Evolutionary conservation across 2,888 invertebrate genomes (phyloP).

Genomic region (Xestobium rufovillosum): DNA sequence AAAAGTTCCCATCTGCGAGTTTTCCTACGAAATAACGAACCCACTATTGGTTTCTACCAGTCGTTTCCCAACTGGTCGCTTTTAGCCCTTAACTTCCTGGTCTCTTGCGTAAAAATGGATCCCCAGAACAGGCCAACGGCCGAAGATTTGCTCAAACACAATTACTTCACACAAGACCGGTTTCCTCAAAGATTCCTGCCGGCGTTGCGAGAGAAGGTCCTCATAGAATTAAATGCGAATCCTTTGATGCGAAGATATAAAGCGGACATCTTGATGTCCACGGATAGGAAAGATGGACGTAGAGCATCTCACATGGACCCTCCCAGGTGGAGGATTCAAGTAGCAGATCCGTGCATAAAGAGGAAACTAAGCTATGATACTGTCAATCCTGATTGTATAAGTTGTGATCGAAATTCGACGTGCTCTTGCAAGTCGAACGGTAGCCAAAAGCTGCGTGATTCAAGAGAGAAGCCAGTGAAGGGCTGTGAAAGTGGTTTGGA

Average conservation of each 20-base stretch:
- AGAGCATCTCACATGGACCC: slow-evolving; percentile 26
- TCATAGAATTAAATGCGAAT: slow-evolving; percentile 53
- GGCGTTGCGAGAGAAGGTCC: slow-evolving; percentile 55
- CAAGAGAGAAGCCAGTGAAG: neutral
- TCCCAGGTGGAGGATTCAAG: slow-evolving; percentile 37
- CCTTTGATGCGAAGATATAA: slow-evolving; percentile 44
- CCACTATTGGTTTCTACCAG: slow-evolving; percentile 32
- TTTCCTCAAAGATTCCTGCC: slow-evolving; percentile 61
- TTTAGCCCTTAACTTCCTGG: slow-evolving; percentile 43
- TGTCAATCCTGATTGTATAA: slow-evolving; percentile 10
- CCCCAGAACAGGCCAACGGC: slow-evolving; percentile 57
- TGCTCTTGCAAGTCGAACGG: no score
- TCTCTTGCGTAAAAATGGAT: slow-evolving; percentile 52
- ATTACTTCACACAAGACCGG: slow-evolving; percentile 27
- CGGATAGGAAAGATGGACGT: slow-evolving; percentile 31
- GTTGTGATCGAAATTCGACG: slow-evolving; percentile 6
- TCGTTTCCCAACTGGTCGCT: slow-evolving; percentile 43
- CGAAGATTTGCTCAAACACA: slow-evolving; percentile 56
- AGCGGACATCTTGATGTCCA: slow-evolving; percentile 38
- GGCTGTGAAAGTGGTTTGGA: neutral
- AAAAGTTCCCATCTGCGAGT: slow-evolving; percentile 44
- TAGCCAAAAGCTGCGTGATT: neutral
- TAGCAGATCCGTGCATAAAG: slow-evolving; percentile 31
- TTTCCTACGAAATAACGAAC: slow-evolving; percentile 34
- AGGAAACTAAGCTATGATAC: slow-evolving; percentile 35